These are phyloP conservation scores for Mercenaria mercenaria DNA, from an alignment of 1,140 invertebrate genomes.

Conservation along the genomic window DNA sequence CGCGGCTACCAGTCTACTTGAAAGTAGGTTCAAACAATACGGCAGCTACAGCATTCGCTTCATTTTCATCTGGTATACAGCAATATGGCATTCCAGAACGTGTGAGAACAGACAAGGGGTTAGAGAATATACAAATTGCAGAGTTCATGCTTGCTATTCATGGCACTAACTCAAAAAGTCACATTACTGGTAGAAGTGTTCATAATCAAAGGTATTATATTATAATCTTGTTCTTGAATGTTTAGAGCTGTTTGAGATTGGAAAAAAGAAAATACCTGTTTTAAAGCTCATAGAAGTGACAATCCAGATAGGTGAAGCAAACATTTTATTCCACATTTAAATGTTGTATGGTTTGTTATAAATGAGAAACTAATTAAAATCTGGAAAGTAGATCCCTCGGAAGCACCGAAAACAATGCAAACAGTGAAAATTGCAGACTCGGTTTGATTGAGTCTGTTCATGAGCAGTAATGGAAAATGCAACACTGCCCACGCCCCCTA, in stretches of 20 bases:
- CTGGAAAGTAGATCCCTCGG: no score
- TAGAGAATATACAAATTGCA: conserved; percentile 24
- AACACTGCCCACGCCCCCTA: no score
- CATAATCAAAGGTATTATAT: conserved; percentile 40
- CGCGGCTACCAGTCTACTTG: conserved; percentile 26
- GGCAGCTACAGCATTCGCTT: conserved; percentile 3
- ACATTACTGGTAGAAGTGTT: conserved; percentile 44
- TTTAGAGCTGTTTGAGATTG: conserved; percentile 21
- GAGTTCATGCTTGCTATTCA: conserved; percentile 16
- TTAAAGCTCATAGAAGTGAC: no score
- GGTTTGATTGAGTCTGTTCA: no score
- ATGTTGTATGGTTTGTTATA: no score
- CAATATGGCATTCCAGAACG: conserved; percentile 34
- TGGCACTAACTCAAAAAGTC: conserved; percentile 14
- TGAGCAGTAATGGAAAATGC: no score
- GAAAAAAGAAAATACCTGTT: not conserved
- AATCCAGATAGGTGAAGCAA: no score
- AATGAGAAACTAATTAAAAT: no score
- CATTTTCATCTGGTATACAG: conserved; percentile 20
- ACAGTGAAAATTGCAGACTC: no score
- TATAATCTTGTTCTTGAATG: not conserved
- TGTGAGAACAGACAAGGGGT: conserved; percentile 39
- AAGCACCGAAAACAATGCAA: no score
- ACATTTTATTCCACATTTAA: no score
- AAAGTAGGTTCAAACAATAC: conserved; percentile 14